These are phyloP conservation scores for Apodemia duryi DNA, from an alignment of 2,888 invertebrate species.

Conservation along the genomic window DNA sequence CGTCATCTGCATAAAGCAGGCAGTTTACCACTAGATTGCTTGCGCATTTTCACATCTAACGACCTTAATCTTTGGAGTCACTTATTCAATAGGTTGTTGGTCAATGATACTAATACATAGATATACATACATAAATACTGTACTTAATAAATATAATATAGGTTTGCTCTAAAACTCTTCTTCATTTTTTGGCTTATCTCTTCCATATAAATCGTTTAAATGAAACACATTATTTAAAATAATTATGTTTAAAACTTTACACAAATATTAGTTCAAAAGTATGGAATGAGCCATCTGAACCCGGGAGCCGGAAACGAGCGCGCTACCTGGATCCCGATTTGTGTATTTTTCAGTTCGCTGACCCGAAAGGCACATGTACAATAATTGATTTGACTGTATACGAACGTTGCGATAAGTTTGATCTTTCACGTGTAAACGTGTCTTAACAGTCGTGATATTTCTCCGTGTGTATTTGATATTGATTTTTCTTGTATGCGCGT, in stretches of 20 bases:
- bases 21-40: no score
- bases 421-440: constrained; percentile 19
- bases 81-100: no score
- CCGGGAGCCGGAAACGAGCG: constrained; percentile 1
- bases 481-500: no score
- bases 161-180: no score
- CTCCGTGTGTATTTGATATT: background rate
- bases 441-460: constrained; percentile 1
- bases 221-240: background rate
- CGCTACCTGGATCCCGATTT: constrained; percentile 1
- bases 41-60: no score
- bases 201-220: no score
- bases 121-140: no score
- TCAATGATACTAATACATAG: no score
- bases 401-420: constrained; percentile 10
- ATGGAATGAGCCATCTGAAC: background rate
- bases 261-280: background rate
- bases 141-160: no score
- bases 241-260: background rate
- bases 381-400: constrained; percentile 20
- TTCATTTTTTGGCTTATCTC: no score
- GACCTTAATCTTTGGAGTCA: no score
- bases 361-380: constrained; percentile 11
- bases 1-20: no score
- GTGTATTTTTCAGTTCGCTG: constrained; percentile 18